Percentiles rank a stretch among this genome's conserved stretches.
phyloP scores from a whole-genome alignment of 2,888 invertebrate species.

The Digitonthophagus gazella region DNA sequence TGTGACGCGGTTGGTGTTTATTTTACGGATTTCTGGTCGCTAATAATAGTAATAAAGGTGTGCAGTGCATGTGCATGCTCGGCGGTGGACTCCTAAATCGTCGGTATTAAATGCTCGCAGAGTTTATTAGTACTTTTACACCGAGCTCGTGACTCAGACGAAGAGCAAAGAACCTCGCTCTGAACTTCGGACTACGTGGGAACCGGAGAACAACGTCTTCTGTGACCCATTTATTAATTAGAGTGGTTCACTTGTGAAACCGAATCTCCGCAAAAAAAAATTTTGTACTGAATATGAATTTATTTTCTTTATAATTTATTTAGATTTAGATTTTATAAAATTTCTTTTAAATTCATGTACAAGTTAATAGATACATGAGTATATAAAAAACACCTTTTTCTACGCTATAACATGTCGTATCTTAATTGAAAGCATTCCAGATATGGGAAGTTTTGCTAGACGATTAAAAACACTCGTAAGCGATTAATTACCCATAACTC shows the following conservation, averaged over 20 bases:
- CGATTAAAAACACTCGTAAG: not conserved
- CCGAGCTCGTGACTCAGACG: not conserved
- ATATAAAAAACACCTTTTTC: not conserved
- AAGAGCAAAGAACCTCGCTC: not conserved
- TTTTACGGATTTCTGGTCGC: constrained; percentile 2
- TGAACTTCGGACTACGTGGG: not conserved
- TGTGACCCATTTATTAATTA: not conserved
- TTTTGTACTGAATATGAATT: too few relatives aligned
- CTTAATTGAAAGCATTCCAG: not conserved
- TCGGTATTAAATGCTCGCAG: constrained; percentile 14
- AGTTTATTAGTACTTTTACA: constrained; percentile 15
- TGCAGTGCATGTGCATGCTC: constrained; percentile 5
- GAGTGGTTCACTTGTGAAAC: not conserved
- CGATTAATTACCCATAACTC: not conserved
- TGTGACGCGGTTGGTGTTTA: constrained; percentile 11
- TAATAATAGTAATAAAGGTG: constrained; percentile 14
- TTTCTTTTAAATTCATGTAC: not conserved
- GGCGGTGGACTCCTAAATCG: constrained; percentile 5
- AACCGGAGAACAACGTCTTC: not conserved
- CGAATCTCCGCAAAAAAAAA: not conserved
- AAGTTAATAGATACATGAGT: not conserved
- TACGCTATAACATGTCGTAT: not conserved
- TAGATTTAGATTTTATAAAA: not conserved
- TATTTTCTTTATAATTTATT: too few relatives aligned
- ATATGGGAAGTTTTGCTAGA: not conserved